These are phyloP conservation scores for Lophotriccus pileatus DNA, from an alignment of 2,797 vertebrate genomes.

Conservation along the genomic window DNA sequence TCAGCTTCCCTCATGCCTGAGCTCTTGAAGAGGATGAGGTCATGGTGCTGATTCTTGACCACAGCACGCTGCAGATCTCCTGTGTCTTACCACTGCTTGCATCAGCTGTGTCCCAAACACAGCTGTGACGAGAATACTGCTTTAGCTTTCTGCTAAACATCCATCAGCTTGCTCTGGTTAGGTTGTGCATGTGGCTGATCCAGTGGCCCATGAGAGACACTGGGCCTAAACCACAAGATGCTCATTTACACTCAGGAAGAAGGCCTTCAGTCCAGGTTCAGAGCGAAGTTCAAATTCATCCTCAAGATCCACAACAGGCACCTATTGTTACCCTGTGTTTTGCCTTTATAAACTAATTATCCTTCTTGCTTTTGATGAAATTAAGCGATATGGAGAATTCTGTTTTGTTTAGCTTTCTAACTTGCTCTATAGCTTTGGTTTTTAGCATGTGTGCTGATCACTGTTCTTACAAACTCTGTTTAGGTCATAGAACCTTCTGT, in stretches of 20 bases:
- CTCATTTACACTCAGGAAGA: not conserved
- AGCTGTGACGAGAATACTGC: not conserved
- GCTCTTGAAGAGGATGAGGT: not conserved
- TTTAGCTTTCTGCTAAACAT: not conserved
- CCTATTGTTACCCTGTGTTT: not conserved
- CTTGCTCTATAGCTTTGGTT: not conserved
- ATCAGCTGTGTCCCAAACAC: not conserved
- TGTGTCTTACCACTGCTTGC: not conserved
- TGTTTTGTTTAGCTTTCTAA: not conserved
- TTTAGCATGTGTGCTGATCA: not conserved
- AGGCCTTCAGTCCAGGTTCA: not conserved
- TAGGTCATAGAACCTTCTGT: not conserved
- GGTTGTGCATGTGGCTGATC: not conserved
- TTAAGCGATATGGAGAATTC: not conserved
- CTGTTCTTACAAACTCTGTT: not conserved
- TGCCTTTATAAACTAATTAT: not conserved
- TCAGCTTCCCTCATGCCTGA: not conserved
- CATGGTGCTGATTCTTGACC: slow-evolving; percentile 8
- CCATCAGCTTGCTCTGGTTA: not conserved
- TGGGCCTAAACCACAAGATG: not conserved
- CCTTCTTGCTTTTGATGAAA: not conserved
- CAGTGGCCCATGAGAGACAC: not conserved
- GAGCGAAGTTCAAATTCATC: not conserved
- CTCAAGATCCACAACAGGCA: not conserved
- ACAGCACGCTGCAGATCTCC: not conserved